Conservation (phyloP, 1,140 invertebrate genomes). For the Cataglyphis hispanica region DNA sequence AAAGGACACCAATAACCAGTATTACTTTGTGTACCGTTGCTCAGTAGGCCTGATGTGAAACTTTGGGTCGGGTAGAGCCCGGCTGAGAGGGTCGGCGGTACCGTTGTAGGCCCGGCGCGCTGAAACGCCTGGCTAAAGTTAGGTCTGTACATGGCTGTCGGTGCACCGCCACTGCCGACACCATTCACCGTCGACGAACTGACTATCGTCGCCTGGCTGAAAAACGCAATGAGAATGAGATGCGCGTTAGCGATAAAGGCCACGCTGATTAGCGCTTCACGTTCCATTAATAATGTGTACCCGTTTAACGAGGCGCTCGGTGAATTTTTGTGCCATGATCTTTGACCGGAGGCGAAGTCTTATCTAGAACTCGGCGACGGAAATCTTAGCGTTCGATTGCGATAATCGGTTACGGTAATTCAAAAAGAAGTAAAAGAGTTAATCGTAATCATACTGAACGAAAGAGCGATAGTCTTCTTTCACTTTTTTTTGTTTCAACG, state of each 20-base stretch:
- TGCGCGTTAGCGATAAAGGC: slow-evolving; percentile 64
- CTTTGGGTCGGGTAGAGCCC: slow-evolving; percentile 86
- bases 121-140: slow-evolving; percentile 91
- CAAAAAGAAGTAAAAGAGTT: slow-evolving; percentile 1
- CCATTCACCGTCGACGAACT: slow-evolving; percentile 87
- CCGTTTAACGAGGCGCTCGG: slow-evolving; percentile 52
- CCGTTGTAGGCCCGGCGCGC: slow-evolving; percentile 84
- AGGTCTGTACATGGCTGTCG: slow-evolving; percentile 90
- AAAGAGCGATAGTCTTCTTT: not conserved
- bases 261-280: slow-evolving; percentile 62
- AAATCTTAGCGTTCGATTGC: slow-evolving; percentile 30
- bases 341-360: slow-evolving; percentile 74
- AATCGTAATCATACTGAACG: not conserved
- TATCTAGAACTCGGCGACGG: slow-evolving; percentile 59
- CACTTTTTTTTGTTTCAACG: not conserved
- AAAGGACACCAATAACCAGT: slow-evolving; percentile 81
- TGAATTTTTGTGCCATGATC: slow-evolving; percentile 71
- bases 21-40: slow-evolving; percentile 87
- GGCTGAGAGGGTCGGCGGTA: slow-evolving; percentile 84
- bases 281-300: slow-evolving; percentile 30
- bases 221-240: slow-evolving; percentile 74
- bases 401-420: slow-evolving; percentile 53
- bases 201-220: slow-evolving; percentile 86
- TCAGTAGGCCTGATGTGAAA: slow-evolving; percentile 85
- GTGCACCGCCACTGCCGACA: slow-evolving; percentile 87